Conservation (phyloP, 1,140 invertebrate species). For the Chymomyza costata region DNA sequence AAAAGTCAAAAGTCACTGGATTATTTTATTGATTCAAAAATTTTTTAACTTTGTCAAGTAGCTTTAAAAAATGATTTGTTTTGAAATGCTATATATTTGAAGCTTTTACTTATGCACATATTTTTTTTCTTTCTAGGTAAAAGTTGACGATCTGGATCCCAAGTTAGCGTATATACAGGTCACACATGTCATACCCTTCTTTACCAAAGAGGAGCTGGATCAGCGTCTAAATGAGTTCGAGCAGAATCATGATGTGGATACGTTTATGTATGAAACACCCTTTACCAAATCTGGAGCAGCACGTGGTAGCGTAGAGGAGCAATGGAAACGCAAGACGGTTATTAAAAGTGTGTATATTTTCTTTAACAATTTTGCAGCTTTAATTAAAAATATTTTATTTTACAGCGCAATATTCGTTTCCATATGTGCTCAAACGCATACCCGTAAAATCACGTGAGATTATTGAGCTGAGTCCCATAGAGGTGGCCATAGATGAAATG, state of each 20-base stretch:
- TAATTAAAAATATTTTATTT: conserved; percentile 4
- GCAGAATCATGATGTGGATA: conserved; percentile 88
- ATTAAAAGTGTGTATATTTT: conserved; percentile 81
- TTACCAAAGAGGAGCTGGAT: conserved; percentile 82
- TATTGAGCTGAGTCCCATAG: conserved; percentile 91
- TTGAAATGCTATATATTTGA: neutral
- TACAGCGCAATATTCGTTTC: conserved; percentile 88
- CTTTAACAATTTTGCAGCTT: neutral
- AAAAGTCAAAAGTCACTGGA: neutral
- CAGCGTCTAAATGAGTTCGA: conserved; percentile 87
- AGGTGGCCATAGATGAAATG: conserved; percentile 96
- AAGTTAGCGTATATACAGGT: conserved; percentile 95
- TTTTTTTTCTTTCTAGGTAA: conserved; percentile 80
- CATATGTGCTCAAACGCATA: conserved; percentile 93
- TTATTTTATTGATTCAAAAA: neutral
- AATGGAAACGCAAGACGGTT: conserved; percentile 91
- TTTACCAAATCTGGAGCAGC: conserved; percentile 90
- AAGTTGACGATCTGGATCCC: conserved; percentile 84
- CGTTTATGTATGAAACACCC: conserved; percentile 95
- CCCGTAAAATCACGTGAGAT: conserved; percentile 83
- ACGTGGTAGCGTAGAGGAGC: conserved; percentile 88
- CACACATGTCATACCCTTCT: conserved; percentile 89
- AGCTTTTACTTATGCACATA: neutral
- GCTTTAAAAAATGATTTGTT: neutral
- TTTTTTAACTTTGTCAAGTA: neutral